Evolutionary conservation across 2,113 vertebrate genomes (phyloP).

Genomic region (Phaetusa simplex): DNA sequence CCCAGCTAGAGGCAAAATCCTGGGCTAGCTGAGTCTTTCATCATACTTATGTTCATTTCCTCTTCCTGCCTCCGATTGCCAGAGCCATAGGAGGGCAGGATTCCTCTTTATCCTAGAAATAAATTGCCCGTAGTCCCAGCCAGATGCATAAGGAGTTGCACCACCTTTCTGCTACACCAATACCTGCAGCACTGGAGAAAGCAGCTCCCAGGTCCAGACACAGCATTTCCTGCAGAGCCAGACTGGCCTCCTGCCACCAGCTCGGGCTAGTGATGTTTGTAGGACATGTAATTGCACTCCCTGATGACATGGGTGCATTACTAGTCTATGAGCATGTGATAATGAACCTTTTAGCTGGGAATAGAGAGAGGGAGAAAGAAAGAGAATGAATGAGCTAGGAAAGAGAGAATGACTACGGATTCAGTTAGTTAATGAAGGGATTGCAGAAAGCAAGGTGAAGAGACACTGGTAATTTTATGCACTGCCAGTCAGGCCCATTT

Average conservation of each 20-base stretch:
- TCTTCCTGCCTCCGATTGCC: neutral
- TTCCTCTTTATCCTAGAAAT: neutral
- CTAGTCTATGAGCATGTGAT: neutral
- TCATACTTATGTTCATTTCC: neutral
- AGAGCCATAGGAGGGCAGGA: neutral
- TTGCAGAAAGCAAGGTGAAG: constrained; percentile 56
- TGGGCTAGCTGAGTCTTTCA: neutral
- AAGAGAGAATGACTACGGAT: constrained; percentile 5
- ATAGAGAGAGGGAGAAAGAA: neutral
- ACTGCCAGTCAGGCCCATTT: constrained; percentile 60
- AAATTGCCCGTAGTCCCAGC: accelerated
- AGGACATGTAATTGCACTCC: neutral
- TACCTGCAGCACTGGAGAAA: neutral
- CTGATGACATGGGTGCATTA: neutral
- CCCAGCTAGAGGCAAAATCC: neutral
- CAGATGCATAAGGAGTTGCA: neutral
- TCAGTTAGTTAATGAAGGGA: constrained; percentile 63
- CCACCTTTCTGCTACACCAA: neutral
- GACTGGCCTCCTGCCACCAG: neutral
- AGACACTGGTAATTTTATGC: constrained; percentile 70
- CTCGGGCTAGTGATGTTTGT: neutral
- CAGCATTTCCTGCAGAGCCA: neutral
- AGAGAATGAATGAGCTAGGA: constrained; percentile 36
- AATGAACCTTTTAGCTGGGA: constrained; percentile 21
- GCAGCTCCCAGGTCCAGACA: neutral